Conservation (phyloP, 2,888 invertebrate genomes). For the Philopedon plagiatum region DNA sequence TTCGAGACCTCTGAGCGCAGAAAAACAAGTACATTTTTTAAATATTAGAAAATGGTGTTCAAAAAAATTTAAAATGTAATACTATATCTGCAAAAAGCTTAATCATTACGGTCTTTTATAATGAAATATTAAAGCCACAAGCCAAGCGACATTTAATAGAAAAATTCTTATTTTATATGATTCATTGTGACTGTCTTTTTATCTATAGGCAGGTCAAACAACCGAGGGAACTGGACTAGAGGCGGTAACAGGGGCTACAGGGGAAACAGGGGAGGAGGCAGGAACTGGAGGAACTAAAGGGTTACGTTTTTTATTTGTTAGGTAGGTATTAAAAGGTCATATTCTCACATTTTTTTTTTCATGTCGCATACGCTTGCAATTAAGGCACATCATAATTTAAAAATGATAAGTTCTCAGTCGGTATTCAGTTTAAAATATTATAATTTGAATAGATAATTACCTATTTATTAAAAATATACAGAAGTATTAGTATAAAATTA, state of each 20-base stretch:
- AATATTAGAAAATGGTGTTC: too few relatives aligned
- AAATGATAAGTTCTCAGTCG: neutral
- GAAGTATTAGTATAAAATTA: too few relatives aligned
- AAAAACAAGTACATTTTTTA: too few relatives aligned
- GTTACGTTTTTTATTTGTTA: neutral
- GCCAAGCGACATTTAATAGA: too few relatives aligned
- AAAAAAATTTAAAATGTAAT: too few relatives aligned
- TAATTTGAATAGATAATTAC: too few relatives aligned
- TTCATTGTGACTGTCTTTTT: neutral
- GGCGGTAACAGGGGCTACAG: conserved; percentile 37
- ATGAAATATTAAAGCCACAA: too few relatives aligned
- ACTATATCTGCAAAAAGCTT: too few relatives aligned
- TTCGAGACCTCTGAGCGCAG: too few relatives aligned
- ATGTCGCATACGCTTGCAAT: neutral
- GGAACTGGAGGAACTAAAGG: conserved; percentile 43
- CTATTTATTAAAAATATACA: too few relatives aligned
- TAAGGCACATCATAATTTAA: neutral
- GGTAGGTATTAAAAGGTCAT: conserved; percentile 46
- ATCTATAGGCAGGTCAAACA: conserved; percentile 31
- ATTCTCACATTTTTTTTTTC: conserved; percentile 12
- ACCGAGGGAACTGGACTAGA: conserved; percentile 37
- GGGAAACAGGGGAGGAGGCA: conserved; percentile 32
- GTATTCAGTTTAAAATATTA: neutral
- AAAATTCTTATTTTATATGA: too few relatives aligned
- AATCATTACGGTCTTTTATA: too few relatives aligned